These are phyloP conservation scores for Acrossocheilus fasciatus DNA, from an alignment of 2,797 vertebrate species.

Conservation along the genomic window DNA sequence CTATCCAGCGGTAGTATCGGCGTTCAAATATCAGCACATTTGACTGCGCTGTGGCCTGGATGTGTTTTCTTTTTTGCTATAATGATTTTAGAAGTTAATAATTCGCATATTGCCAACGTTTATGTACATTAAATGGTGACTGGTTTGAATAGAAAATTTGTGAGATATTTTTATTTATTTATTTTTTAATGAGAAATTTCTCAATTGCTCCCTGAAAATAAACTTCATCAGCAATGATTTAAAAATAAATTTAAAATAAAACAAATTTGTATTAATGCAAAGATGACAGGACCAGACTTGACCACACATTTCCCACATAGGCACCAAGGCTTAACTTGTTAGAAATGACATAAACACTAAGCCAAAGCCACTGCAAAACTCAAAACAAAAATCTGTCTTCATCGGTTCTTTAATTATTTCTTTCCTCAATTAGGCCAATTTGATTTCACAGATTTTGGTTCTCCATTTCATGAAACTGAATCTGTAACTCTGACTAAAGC, in stretches of 20 bases:
- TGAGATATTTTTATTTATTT: not conserved
- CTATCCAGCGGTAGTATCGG: slow-evolving; percentile 24
- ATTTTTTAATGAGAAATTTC: not conserved
- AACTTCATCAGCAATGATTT: too few relatives aligned
- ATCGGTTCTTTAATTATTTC: not conserved
- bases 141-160: not conserved
- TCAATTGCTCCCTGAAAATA: not conserved
- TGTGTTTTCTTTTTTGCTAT: not conserved
- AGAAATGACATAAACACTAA: not conserved
- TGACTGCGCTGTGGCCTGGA: not conserved
- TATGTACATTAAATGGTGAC: not conserved
- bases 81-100: not conserved
- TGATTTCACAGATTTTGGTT: not conserved
- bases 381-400: not conserved
- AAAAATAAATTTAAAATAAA: not conserved
- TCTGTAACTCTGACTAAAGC: not conserved
- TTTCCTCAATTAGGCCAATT: not conserved
- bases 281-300: not conserved
- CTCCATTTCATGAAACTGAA: not conserved
- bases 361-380: not conserved
- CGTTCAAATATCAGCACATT: slow-evolving; percentile 35
- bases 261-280: not conserved
- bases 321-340: not conserved
- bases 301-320: not conserved
- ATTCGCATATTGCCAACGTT: not conserved